phyloP scores from a whole-genome alignment of 2,888 invertebrate genomes.

The Xestoiulus laeticollis region DNA sequence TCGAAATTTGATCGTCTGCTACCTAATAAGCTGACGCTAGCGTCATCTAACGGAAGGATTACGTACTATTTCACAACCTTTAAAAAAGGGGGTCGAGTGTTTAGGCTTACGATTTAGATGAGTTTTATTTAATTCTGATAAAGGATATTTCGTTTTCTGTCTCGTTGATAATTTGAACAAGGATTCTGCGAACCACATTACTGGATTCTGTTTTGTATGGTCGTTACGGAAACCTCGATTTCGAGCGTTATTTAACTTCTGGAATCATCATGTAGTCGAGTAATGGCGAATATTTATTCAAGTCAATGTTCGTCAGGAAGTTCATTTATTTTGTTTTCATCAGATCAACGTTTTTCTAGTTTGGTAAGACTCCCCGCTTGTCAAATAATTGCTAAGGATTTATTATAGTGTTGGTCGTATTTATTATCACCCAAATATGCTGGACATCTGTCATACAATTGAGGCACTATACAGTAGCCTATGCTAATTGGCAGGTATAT shows the following conservation, averaged over 20 bases:
- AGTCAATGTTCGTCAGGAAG: neutral
- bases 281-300: constrained; percentile 21
- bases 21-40: neutral
- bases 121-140: neutral
- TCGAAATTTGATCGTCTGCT: neutral
- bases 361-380: neutral
- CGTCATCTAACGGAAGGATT: neutral
- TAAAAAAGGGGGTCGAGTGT: neutral
- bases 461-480: neutral
- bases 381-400: neutral
- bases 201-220: neutral
- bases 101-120: neutral
- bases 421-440: neutral
- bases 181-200: neutral
- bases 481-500: neutral
- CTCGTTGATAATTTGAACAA: neutral
- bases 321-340: constrained; percentile 5
- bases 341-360: neutral
- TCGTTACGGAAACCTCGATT: neutral
- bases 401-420: neutral
- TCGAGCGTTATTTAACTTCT: neutral
- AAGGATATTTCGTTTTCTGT: neutral
- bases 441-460: neutral
- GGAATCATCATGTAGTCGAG: neutral
- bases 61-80: neutral